Conservation (phyloP, 2,888 invertebrate genomes). For the Lithophane leautieri region DNA sequence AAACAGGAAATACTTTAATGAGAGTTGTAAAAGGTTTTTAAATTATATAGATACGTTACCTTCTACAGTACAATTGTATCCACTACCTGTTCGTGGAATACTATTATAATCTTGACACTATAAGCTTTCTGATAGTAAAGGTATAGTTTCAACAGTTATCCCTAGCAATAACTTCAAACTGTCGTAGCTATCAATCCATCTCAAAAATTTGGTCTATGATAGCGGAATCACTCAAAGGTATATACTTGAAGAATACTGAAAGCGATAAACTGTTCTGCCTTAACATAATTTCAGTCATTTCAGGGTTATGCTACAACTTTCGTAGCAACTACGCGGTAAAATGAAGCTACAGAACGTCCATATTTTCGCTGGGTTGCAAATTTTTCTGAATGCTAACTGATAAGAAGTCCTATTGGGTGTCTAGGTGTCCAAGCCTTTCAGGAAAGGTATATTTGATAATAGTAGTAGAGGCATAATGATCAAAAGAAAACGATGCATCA, state of each 20-base stretch:
- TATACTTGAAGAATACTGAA: conserved; percentile 18
- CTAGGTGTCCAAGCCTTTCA: not conserved
- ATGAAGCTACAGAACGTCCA: not conserved
- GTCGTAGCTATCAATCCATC: not conserved
- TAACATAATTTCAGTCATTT: not conserved
- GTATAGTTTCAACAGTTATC: conserved; percentile 11
- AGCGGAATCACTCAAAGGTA: conserved; percentile 11
- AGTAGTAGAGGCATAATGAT: not conserved
- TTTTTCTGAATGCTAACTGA: not conserved
- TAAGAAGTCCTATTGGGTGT: not conserved
- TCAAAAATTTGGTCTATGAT: conserved; percentile 11
- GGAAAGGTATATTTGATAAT: not conserved
- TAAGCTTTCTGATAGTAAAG: not conserved
- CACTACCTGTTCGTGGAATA: not conserved
- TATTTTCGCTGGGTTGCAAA: not conserved
- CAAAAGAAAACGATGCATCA: not conserved
- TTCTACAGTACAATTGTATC: not conserved
- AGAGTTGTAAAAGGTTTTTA: conserved; percentile 1
- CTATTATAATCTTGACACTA: conserved; percentile 30
- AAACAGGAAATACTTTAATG: conserved; percentile 29
- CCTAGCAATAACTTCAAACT: not conserved
- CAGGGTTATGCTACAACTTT: not conserved
- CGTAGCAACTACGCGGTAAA: not conserved
- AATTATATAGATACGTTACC: not conserved
- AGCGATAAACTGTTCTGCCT: not conserved